Evolutionary conservation across 2,888 invertebrate genomes (phyloP).

Genomic region (Bellardia bayeri): DNA sequence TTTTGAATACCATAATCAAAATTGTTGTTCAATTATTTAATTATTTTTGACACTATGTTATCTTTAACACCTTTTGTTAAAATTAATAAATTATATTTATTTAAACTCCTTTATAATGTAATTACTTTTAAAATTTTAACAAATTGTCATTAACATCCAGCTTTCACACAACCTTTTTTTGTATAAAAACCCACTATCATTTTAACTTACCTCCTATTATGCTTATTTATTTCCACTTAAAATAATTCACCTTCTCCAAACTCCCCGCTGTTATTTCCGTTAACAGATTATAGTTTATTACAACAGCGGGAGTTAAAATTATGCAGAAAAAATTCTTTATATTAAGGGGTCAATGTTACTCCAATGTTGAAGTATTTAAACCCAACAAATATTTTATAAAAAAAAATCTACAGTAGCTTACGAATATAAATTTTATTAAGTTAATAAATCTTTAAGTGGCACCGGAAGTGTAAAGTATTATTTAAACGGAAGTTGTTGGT

Average conservation of each 20-base stretch:
- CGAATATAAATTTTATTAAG: constrained; percentile 59
- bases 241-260: neutral
- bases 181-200: neutral
- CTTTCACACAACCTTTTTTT: no score
- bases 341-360: neutral
- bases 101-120: no score
- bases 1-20: no score
- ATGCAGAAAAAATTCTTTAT: constrained; percentile 28
- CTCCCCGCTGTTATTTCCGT: constrained; percentile 22
- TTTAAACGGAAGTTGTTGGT: constrained; percentile 72
- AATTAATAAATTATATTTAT: no score
- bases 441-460: constrained; percentile 72
- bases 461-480: constrained; percentile 71
- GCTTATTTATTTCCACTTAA: neutral
- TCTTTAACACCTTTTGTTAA: no score
- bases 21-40: no score
- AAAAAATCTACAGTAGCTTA: neutral
- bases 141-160: no score
- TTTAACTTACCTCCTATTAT: neutral
- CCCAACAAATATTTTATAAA: neutral
- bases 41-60: no score
- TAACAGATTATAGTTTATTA: constrained; percentile 54
- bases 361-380: neutral
- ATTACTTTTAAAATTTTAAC: no score
- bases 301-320: constrained; percentile 41